phyloP scores from a whole-genome alignment of 2,797 vertebrate genomes.

The Urocyon cinereoargenteus region DNA sequence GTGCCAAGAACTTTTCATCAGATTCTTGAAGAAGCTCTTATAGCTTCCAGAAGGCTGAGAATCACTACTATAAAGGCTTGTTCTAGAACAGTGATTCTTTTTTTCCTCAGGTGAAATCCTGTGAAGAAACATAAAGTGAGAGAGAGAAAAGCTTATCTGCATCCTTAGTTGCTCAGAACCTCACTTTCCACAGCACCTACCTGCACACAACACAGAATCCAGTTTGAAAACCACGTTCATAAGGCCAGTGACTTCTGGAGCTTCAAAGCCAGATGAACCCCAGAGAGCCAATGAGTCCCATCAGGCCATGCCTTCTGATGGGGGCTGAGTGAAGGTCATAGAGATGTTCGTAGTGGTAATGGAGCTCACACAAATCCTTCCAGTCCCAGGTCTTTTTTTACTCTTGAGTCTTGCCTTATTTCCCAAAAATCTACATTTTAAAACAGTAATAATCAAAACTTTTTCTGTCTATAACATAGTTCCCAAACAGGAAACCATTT shows the following conservation, averaged over 20 bases:
- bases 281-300: background rate
- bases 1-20: background rate
- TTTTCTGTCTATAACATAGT: background rate
- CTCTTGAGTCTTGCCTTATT: background rate
- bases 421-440: background rate
- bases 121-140: background rate
- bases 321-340: background rate
- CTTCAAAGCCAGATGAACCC: background rate
- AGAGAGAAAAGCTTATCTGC: background rate
- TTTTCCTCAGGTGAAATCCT: background rate
- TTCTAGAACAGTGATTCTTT: background rate
- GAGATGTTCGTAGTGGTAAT: no score
- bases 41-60: background rate
- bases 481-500: slow-evolving; percentile 13
- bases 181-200: background rate
- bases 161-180: background rate
- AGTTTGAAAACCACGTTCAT: background rate
- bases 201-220: background rate
- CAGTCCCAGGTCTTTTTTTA: background rate
- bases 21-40: background rate
- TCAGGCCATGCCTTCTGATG: background rate
- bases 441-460: background rate
- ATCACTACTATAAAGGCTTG: background rate
- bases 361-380: background rate
- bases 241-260: background rate